These are phyloP conservation scores for Virgularia gustaviana DNA, from an alignment of 92 coral and sea anemone genomes.

Conservation along the genomic window DNA sequence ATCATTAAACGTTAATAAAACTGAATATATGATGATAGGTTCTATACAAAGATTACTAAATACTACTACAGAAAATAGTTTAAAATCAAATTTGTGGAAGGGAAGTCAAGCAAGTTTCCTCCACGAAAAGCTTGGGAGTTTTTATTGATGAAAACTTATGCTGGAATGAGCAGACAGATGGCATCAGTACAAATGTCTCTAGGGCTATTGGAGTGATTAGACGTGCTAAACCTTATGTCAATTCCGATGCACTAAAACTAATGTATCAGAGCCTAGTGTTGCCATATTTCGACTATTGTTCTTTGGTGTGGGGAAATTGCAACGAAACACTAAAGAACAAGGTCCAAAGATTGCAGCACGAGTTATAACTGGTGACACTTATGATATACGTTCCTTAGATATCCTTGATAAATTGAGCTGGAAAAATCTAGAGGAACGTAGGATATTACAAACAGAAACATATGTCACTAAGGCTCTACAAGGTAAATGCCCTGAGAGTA, in stretches of 20 bases:
- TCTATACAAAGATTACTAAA: background rate
- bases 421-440: conserved; percentile 1
- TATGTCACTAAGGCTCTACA: background rate
- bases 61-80: background rate
- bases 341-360: background rate
- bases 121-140: background rate
- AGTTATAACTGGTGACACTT: background rate
- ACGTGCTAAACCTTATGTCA: background rate
- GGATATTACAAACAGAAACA: background rate
- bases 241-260: background rate
- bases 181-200: background rate
- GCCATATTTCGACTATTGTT: conserved; percentile 5
- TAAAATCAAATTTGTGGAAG: background rate
- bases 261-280: background rate
- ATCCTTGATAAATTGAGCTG: conserved; percentile 6
- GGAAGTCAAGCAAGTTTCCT: background rate
- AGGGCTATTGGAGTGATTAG: conserved; percentile 6
- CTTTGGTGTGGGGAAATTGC: background rate
- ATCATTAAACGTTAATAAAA: background rate
- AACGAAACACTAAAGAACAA: background rate
- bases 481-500: conserved; percentile 19
- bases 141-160: background rate
- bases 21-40: background rate
- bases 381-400: conserved; percentile 1
- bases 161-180: background rate